Base-by-base conservation (phyloP, 2,113 vertebrate genomes). In the Platysteira castanea region DNA sequence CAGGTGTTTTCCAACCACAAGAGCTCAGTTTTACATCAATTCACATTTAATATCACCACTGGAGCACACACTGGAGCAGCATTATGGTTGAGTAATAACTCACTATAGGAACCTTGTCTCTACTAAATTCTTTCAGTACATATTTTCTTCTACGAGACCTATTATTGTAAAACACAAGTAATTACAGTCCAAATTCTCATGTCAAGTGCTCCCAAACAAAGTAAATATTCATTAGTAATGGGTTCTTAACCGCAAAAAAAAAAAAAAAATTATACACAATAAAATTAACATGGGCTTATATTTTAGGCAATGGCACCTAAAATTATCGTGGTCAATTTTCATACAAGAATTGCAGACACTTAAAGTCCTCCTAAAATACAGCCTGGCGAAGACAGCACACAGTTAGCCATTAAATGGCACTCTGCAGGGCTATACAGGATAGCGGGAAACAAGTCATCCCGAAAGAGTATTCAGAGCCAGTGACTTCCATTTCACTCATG, bases 391-490 rank as follows among this genome's bases (percentile, higher is more conserved):
- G 30, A 27, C 18, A 70, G 21, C 42, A 44, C 31, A 41, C 2
- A 75, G 20, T 6, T 31, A 61, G 54, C 44, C 30, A 37, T 78
- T 88, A 85, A 78, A 52, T 35, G 7, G 26, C 21, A 9, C 0
- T 5, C 39, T 49, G 11, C 11, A 47, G 13, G 31, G 14, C 24
- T 81, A 4, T 30, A 8, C 3, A 54, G 33, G 13, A 7, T 11
- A 21, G 26, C 37, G 44, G 39, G 28, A 78, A 13, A 21, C 17
- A 39, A 20, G 5, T 13, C 12, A 31, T 41, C 39, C 41, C 1
- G 0, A 74, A 63, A 42, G 1, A 46, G 1, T 8, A 8, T 24
- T 59, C 2, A 0, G 11, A 30, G 20, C 19, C 69, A 68, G 22
- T 31, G 26, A n/a, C 8, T 68, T 35, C n/a, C 19, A 31, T 33